phyloP scores from a whole-genome alignment of 2,888 invertebrate genomes.

The Didymodactylos carnosus region DNA sequence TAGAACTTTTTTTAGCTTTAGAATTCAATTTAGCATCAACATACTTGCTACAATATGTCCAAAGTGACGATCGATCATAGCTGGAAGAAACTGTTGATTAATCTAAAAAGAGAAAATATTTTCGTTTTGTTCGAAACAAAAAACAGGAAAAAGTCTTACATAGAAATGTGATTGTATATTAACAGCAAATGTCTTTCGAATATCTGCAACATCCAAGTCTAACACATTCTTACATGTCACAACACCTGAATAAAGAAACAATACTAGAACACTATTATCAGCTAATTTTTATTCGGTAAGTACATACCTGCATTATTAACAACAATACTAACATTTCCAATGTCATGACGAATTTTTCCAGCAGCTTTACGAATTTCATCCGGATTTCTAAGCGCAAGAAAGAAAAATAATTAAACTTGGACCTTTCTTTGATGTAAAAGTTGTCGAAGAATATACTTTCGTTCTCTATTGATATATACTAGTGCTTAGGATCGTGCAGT shows the following conservation, averaged over 20 bases:
- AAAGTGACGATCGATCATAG: slow-evolving; percentile 58
- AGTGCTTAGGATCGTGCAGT: too few species aligned
- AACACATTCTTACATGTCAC: slow-evolving; percentile 56
- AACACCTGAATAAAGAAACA: slow-evolving; percentile 76
- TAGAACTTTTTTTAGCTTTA: too few species aligned
- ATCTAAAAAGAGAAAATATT: slow-evolving; percentile 42
- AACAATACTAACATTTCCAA: background rate
- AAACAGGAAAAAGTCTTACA: slow-evolving; percentile 41
- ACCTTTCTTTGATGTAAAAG: too few species aligned
- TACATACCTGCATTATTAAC: background rate
- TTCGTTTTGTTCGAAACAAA: background rate
- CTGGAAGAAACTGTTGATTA: slow-evolving; percentile 68
- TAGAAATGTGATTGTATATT: slow-evolving; percentile 72
- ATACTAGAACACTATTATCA: slow-evolving; percentile 56
- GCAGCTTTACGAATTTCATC: slow-evolving; percentile 25
- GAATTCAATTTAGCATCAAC: too few species aligned
- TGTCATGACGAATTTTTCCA: slow-evolving; percentile 7
- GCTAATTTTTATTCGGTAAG: slow-evolving; percentile 49
- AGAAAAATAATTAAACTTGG: background rate
- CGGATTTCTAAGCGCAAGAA: slow-evolving; percentile 17
- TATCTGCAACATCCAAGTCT: slow-evolving; percentile 61
- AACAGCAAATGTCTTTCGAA: slow-evolving; percentile 66
- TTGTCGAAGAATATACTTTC: too few species aligned
- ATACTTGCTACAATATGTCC: slow-evolving; percentile 67
- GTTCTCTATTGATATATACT: too few species aligned